A percentile compares a stretch with the other conserved stretches of the same genome.
phyloP scores from a whole-genome alignment of 2,888 invertebrate genomes.

The Caenorhabditis doughertyi region DNA sequence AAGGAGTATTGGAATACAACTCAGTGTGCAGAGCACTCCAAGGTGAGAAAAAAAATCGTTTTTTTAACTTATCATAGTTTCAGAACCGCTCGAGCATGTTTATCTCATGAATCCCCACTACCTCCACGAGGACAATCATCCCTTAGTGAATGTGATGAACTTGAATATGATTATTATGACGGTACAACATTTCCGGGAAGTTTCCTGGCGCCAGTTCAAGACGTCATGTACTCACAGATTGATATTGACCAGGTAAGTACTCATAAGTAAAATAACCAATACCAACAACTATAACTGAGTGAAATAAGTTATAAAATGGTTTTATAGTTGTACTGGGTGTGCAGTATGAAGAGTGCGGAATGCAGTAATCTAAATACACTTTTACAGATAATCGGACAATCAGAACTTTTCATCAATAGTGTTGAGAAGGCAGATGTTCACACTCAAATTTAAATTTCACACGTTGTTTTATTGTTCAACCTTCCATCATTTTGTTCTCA shows the following conservation, averaged over 20 bases:
- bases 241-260: constrained; percentile 77
- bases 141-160: constrained; percentile 70
- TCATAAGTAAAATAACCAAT: constrained; percentile 3
- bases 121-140: constrained; percentile 68
- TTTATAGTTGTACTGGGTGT: constrained; percentile 4
- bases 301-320: neutral
- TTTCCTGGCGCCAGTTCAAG: constrained; percentile 71
- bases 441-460: constrained; percentile 67
- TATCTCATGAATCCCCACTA: constrained; percentile 65
- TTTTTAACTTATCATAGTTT: constrained; percentile 5
- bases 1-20: constrained; percentile 79
- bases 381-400: constrained; percentile 70
- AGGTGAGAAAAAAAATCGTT: constrained; percentile 51
- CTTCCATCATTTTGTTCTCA: neutral
- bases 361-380: neutral
- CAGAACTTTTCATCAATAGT: constrained; percentile 67
- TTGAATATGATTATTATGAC: constrained; percentile 80
- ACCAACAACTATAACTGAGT: neutral
- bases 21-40: constrained; percentile 78
- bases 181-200: constrained; percentile 75
- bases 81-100: constrained; percentile 67
- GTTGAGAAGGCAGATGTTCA: constrained; percentile 71
- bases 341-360: constrained; percentile 13
- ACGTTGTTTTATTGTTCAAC: neutral
- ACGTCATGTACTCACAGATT: constrained; percentile 76